phyloP scores from a whole-genome alignment of 2,113 vertebrate species.

The Indri indri region DNA sequence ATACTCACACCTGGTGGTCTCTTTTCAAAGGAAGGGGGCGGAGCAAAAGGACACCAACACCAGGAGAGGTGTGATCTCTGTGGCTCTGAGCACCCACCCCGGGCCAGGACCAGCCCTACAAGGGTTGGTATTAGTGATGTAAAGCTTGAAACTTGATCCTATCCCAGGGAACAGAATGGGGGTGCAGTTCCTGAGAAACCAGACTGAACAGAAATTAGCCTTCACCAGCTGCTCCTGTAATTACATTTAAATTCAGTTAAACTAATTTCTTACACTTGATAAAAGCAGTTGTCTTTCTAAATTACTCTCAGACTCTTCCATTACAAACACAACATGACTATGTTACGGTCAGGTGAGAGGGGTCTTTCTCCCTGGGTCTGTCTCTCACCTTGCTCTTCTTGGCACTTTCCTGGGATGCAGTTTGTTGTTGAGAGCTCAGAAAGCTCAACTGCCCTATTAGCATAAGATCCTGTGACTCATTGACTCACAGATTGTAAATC shows the following conservation, averaged over 20 bases:
- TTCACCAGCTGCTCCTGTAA: conserved; percentile 75
- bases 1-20: not conserved
- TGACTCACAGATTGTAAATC: conserved; percentile 69
- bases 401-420: not conserved
- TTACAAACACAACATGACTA: not conserved
- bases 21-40: not conserved
- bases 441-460: conserved; percentile 58
- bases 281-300: conserved; percentile 71
- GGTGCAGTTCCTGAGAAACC: conserved; percentile 49
- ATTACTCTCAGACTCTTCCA: conserved; percentile 3
- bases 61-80: not conserved
- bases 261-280: conserved; percentile 73
- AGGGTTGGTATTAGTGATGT: not conserved
- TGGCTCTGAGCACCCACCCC: not conserved
- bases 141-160: conserved; percentile 37
- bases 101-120: not conserved
- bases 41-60: not conserved
- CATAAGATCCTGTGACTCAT: conserved; percentile 69
- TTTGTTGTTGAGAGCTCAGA: conserved; percentile 20
- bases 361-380: not conserved
- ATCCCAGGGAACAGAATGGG: conserved; percentile 49
- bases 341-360: not conserved
- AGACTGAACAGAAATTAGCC: conserved; percentile 65
- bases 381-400: not conserved
- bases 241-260: conserved; percentile 70